A percentile compares a stretch with the other conserved stretches of the same genome.
These are phyloP conservation scores for Chloromyia formosa DNA, from an alignment of 2,888 invertebrate genomes.

Conservation along the genomic window DNA sequence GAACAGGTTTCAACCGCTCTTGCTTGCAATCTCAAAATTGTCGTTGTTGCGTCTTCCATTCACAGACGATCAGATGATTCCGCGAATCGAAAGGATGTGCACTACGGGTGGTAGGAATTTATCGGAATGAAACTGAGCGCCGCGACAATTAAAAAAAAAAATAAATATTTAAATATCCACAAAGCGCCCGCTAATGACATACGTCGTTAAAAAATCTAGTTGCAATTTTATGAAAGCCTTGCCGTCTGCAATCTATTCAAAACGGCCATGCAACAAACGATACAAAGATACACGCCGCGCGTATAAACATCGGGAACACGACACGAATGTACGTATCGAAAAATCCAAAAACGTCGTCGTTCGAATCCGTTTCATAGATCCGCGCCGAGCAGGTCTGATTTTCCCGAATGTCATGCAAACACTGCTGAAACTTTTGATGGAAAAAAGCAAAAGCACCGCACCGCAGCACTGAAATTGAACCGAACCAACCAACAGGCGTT, in stretches of 20 bases:
- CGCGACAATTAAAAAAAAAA: not conserved
- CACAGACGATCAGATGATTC: constrained; percentile 33
- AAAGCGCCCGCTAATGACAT: not conserved
- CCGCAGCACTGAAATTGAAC: not conserved
- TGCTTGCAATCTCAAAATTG: constrained; percentile 21
- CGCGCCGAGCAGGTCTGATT: constrained; percentile 52
- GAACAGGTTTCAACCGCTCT: constrained; percentile 32
- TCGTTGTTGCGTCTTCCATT: constrained; percentile 32
- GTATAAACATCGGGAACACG: not conserved
- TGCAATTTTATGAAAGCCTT: not conserved
- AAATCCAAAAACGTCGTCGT: not conserved
- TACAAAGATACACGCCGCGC: not conserved
- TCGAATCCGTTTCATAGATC: constrained; percentile 7
- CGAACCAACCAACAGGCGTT: constrained; percentile 23
- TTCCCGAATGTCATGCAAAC: constrained; percentile 57
- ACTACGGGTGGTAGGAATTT: constrained; percentile 5
- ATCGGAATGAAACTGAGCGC: not conserved
- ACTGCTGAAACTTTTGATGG: constrained; percentile 53
- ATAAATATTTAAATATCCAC: not conserved
- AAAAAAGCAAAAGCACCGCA: constrained; percentile 49
- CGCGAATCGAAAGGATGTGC: constrained; percentile 24
- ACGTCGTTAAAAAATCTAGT: not conserved
- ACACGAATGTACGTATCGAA: constrained; percentile 6
- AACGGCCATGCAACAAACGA: not conserved
- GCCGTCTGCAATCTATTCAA: not conserved